A percentile compares a stretch with the other conserved stretches of the same genome.
phyloP scores from a whole-genome alignment of 2,888 invertebrate genomes.

The Leuctra nigra region DNA sequence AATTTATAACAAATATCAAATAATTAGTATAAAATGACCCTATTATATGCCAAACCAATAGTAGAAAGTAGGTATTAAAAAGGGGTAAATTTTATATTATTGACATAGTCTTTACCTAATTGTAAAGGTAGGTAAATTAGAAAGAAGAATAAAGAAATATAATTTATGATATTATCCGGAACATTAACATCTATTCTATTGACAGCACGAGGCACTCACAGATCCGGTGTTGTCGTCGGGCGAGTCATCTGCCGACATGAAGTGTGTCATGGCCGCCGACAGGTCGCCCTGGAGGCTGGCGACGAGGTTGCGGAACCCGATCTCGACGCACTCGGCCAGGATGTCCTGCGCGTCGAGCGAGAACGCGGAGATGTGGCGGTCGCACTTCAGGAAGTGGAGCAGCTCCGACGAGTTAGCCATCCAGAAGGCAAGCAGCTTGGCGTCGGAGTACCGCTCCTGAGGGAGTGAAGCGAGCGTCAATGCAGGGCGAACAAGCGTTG shows the following conservation, averaged over 20 bases:
- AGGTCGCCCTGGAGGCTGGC: conserved; percentile 57
- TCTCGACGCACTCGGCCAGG: conserved; percentile 87
- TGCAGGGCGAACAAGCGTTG: too few species aligned
- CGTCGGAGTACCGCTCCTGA: conserved; percentile 77
- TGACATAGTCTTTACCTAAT: too few species aligned
- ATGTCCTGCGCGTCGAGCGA: conserved; percentile 90
- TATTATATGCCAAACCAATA: too few species aligned
- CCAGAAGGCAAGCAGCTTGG: conserved; percentile 88
- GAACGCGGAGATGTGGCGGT: conserved; percentile 88
- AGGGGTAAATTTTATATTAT: too few species aligned
- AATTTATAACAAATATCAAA: too few species aligned
- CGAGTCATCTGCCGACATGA: conserved; percentile 67
- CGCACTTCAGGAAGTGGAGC: conserved; percentile 91
- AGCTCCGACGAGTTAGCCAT: conserved; percentile 96
- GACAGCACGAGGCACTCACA: too few species aligned
- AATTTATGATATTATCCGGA: too few species aligned
- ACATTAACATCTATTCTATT: too few species aligned
- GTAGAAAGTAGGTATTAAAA: too few species aligned
- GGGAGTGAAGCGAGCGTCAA: neutral
- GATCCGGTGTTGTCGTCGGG: conserved; percentile 54
- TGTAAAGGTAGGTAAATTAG: too few species aligned
- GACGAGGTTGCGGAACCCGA: conserved; percentile 58
- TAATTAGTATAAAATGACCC: too few species aligned
- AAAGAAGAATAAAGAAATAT: too few species aligned
- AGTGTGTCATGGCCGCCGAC: conserved; percentile 71